Evolutionary conservation across 2,797 vertebrate species (phyloP).

Genomic region (Oryzias sinensis): DNA sequence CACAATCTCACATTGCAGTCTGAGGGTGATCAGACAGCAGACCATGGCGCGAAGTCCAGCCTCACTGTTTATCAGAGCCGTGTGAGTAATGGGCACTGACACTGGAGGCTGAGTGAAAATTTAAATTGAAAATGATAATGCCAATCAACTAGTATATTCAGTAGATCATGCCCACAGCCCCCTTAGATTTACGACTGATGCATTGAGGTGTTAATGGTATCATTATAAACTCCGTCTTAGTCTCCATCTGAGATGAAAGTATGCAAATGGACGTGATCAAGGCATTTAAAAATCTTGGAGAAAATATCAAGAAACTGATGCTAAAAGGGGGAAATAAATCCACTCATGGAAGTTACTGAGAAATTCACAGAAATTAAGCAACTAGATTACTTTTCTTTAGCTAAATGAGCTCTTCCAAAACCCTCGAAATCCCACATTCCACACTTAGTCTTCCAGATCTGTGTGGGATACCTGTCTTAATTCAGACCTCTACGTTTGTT

Average conservation of each 20-base stretch:
- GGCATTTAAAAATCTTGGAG: no score
- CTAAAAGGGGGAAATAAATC: no score
- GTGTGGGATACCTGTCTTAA: conserved; percentile 26
- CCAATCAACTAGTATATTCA: background rate
- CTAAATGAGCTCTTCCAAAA: no score
- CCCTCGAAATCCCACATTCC: background rate
- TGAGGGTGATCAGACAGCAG: background rate
- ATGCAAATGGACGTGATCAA: no score
- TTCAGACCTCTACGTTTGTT: conserved; percentile 20
- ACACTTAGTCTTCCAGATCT: conserved; percentile 12
- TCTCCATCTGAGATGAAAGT: no score
- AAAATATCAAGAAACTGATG: no score
- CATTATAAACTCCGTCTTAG: no score
- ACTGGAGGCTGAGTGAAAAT: background rate
- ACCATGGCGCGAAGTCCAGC: background rate
- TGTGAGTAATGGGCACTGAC: background rate
- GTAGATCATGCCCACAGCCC: background rate
- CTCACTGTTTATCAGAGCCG: background rate
- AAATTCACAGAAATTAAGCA: no score
- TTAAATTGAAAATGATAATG: background rate
- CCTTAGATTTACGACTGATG: no score
- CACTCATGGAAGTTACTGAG: no score
- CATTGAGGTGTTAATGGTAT: no score
- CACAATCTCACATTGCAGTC: conserved; percentile 1
- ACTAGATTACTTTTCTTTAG: no score